A percentile compares a stretch with the other conserved stretches of the same genome.
phyloP scores from a whole-genome alignment of 2,797 vertebrate species.

The Rhinatrema bivittatum region DNA sequence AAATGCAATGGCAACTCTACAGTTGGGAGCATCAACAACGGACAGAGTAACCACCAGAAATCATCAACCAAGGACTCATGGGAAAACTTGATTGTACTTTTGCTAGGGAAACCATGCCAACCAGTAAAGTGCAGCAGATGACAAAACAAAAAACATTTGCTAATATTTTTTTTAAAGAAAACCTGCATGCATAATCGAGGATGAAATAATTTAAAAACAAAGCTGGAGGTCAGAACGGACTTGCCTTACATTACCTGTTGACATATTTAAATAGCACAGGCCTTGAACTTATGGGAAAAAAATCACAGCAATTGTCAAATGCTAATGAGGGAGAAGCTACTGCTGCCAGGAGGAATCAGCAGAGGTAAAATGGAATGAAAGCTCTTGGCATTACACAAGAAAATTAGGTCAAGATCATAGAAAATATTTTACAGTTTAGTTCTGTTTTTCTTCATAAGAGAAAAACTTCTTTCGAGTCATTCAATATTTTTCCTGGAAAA shows the following conservation, averaged over 20 bases:
- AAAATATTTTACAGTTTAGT: too few relatives aligned
- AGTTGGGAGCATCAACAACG: conserved; percentile 50
- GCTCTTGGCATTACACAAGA: too few relatives aligned
- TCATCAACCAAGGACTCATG: conserved; percentile 48
- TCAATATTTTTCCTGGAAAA: too few relatives aligned
- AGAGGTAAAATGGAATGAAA: conserved; percentile 45
- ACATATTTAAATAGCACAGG: too few relatives aligned
- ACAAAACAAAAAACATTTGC: conserved; percentile 54
- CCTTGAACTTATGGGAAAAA: too few relatives aligned
- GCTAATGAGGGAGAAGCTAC: too few relatives aligned
- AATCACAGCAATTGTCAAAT: too few relatives aligned
- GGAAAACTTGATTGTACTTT: conserved; percentile 59
- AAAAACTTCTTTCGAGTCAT: too few relatives aligned
- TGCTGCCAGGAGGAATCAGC: too few relatives aligned
- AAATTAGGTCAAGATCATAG: too few relatives aligned
- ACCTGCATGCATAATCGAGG: conserved; percentile 63
- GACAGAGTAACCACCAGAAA: conserved; percentile 56
- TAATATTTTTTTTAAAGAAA: conserved; percentile 49
- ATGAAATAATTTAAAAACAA: conserved; percentile 54
- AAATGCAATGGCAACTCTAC: conserved; percentile 59
- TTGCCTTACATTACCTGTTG: too few relatives aligned
- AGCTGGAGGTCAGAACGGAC: conserved; percentile 53
- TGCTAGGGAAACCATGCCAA: conserved; percentile 58
- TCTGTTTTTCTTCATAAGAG: too few relatives aligned
- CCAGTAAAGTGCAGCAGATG: conserved; percentile 54